Conservation (phyloP, 1,140 invertebrate genomes). For the Octopus sinensis region DNA sequence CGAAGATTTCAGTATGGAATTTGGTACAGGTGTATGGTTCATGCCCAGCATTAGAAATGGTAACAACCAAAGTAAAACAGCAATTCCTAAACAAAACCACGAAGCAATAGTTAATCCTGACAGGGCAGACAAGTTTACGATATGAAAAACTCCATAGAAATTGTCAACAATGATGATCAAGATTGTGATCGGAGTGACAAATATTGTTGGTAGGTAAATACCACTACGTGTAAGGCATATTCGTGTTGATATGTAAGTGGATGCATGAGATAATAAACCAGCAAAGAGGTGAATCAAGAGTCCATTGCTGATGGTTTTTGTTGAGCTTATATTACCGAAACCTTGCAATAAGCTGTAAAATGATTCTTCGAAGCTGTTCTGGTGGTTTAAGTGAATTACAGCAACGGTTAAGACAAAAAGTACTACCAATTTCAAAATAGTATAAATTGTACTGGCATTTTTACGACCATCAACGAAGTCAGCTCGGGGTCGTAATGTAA, state of each 20-base stretch:
- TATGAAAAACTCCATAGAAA: neutral
- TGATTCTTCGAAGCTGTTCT: neutral
- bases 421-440: neutral
- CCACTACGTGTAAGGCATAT: neutral
- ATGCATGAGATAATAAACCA: neutral
- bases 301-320: neutral
- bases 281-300: neutral
- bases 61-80: constrained; percentile 19
- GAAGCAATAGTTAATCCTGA: neutral
- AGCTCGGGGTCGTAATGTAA: neutral
- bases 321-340: neutral
- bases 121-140: neutral
- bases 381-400: neutral
- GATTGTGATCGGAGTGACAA: constrained; percentile 4
- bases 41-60: too few relatives aligned
- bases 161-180: neutral
- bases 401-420: neutral
- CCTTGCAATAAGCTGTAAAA: neutral
- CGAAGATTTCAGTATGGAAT: too few relatives aligned
- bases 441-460: neutral
- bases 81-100: constrained; percentile 15
- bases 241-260: neutral
- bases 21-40: too few relatives aligned
- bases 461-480: neutral
- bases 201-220: neutral